These are phyloP conservation scores for Eonycteris spelaea DNA, from an alignment of 2,113 vertebrate species.

Conservation along the genomic window DNA sequence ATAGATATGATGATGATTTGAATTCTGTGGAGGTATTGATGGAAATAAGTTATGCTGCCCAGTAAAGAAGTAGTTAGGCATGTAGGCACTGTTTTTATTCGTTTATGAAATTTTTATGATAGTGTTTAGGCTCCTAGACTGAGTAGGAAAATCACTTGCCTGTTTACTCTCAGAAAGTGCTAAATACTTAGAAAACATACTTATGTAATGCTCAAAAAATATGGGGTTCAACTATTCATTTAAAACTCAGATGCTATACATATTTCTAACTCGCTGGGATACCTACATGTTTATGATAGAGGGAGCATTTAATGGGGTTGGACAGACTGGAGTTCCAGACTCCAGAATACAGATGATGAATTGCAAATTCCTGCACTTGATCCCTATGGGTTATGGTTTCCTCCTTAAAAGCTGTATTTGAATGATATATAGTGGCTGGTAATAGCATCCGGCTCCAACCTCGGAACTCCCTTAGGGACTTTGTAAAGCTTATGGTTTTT, in stretches of 20 bases:
- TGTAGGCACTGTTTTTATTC: background rate
- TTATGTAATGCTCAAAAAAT: constrained; percentile 48
- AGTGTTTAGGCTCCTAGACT: background rate
- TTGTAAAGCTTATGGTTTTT: constrained; percentile 79
- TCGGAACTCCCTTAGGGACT: constrained; percentile 78
- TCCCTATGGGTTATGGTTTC: constrained; percentile 83
- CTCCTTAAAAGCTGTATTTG: constrained; percentile 81
- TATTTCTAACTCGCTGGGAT: constrained; percentile 78
- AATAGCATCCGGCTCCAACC: constrained; percentile 80
- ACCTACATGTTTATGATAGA: constrained; percentile 76
- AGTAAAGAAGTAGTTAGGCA: background rate
- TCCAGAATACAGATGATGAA: constrained; percentile 85
- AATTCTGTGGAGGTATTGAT: background rate
- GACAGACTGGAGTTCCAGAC: constrained; percentile 76
- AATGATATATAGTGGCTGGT: constrained; percentile 82
- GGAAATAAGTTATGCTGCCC: background rate
- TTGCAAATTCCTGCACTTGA: constrained; percentile 83
- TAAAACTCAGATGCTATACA: constrained; percentile 75
- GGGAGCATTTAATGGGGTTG: constrained; percentile 80
- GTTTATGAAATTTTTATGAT: background rate
- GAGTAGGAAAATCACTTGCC: background rate
- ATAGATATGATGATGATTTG: background rate
- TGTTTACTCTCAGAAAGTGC: constrained; percentile 1
- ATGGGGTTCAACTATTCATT: constrained; percentile 76
- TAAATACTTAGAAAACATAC: constrained; percentile 9